Evolutionary conservation across 2,888 invertebrate genomes (phyloP), one percentile per base, ranked within the genome.

Genomic region (Lasius fuliginosus): DNA sequence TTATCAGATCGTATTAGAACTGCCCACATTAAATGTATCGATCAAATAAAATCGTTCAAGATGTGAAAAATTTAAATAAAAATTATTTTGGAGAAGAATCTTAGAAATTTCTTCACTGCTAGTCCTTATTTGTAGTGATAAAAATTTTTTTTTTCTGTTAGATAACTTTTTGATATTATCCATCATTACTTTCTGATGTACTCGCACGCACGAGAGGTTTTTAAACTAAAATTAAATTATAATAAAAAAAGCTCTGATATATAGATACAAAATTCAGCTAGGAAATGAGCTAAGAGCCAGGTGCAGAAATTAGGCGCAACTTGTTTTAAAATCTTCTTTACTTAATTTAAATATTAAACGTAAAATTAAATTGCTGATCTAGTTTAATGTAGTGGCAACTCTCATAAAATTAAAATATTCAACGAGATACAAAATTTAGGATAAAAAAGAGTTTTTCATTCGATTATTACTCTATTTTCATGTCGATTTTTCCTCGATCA

Each of bases 401-500:
- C 74, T 74, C 74, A 73, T 73, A 60, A 74, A 74, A 74, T 74
- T 74, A 60, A 74, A 60, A 62, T 74, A 40, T 73, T 40, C n/a
- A 27, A 74, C 18, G 18, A 60, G 30, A 74, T 74, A 74, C n/a
- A 74, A 60, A 74, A 73, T 73, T 58, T 58, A 36, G 27, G 27
- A 74, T 74, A 42, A 60, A 60, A 42, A 74, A 60, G 11, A n/a
- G 40, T 36, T 60, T 60, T 60, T 40, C 15, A 42, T 42, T 18
- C 40, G 2, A 74, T 74, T 42, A 60, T 74, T 27, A 60, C 60
- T 8, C 8, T 40, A 74, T 71, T 74, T 74, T 74, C 4, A 62
- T 74, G 42, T 58, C 27, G 15, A 73, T 6, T 73, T 40, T 11
- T 6, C 9, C 4, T 60, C 15, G 15, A 71, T 5, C 9, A 15